Percentiles rank a stretch among this genome's conserved stretches.
Evolutionary conservation across 1,140 invertebrate genomes (phyloP).

Genomic region (Frieseomelitta varia): DNA sequence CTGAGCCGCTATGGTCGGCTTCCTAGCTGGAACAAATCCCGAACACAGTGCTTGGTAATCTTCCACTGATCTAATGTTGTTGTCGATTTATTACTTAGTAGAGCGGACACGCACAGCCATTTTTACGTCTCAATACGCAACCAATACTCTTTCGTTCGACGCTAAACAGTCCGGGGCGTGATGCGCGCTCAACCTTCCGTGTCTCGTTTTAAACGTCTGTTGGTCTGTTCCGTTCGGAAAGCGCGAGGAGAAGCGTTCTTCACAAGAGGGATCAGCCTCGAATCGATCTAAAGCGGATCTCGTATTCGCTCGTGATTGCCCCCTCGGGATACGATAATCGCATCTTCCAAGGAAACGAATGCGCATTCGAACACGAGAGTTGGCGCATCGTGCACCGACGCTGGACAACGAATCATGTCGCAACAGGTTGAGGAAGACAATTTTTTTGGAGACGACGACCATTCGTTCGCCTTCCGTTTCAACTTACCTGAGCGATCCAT

Average conservation of each 20-base stretch:
- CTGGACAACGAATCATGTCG: rapidly evolving
- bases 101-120: background rate
- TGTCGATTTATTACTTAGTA: conserved; percentile 22
- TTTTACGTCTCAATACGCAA: background rate
- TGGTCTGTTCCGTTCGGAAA: background rate
- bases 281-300: background rate
- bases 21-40: conserved; percentile 83
- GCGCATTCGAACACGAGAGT: background rate
- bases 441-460: background rate
- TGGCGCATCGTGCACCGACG: background rate
- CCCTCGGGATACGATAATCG: background rate
- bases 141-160: background rate
- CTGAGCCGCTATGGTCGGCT: conserved; percentile 81
- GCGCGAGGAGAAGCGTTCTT: conserved; percentile 66
- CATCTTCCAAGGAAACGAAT: background rate
- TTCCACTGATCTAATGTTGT: conserved; percentile 69
- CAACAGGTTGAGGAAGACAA: too few species aligned
- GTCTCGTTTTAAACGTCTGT: background rate
- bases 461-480: background rate
- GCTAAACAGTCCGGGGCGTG: background rate
- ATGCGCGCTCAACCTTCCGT: background rate
- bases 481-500: conserved; percentile 67
- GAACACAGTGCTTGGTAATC: conserved; percentile 80
- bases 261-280: background rate
- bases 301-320: too few species aligned